Evolutionary conservation across 2,888 invertebrate species (phyloP).

Genomic region (Teinopalpus imperialis): DNA sequence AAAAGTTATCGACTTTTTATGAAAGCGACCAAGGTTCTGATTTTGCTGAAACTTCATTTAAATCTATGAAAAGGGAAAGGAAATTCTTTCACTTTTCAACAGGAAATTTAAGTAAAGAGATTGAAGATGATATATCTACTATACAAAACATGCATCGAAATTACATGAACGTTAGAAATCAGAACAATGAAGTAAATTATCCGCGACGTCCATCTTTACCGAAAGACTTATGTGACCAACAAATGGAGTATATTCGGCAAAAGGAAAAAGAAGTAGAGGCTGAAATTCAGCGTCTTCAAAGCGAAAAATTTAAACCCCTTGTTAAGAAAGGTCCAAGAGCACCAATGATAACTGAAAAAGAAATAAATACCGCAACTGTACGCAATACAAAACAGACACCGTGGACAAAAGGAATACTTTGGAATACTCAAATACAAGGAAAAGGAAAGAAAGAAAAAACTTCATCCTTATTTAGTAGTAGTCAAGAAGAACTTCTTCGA

Average conservation of each 20-base stretch:
- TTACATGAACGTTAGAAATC: slow-evolving; percentile 52
- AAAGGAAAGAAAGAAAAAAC: slow-evolving; percentile 45
- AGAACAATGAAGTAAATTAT: slow-evolving; percentile 37
- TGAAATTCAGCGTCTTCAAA: slow-evolving; percentile 84
- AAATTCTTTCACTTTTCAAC: slow-evolving; percentile 73
- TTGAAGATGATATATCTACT: slow-evolving; percentile 69
- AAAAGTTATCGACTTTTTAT: slow-evolving; percentile 61
- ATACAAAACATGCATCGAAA: slow-evolving; percentile 75
- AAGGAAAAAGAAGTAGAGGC: slow-evolving; percentile 86
- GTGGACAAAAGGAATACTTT: slow-evolving; percentile 70
- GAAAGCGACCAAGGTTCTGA: slow-evolving; percentile 74
- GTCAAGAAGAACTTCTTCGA: slow-evolving; percentile 88
- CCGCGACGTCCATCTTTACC: slow-evolving; percentile 83
- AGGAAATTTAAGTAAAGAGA: slow-evolving; percentile 70
- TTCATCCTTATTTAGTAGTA: slow-evolving; percentile 75
- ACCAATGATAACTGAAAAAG: slow-evolving; percentile 64
- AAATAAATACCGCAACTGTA: slow-evolving; percentile 40
- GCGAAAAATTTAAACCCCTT: slow-evolving; percentile 60
- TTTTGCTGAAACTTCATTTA: slow-evolving; percentile 60
- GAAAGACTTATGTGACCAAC: slow-evolving; percentile 83
- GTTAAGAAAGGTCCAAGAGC: slow-evolving; percentile 57
- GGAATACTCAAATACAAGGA: slow-evolving; percentile 38
- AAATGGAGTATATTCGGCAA: slow-evolving; percentile 84
- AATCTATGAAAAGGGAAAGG: slow-evolving; percentile 60
- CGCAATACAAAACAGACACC: slow-evolving; percentile 60